These are phyloP conservation scores for Uria lomvia DNA, from an alignment of 2,113 vertebrate species.

Conservation along the genomic window DNA sequence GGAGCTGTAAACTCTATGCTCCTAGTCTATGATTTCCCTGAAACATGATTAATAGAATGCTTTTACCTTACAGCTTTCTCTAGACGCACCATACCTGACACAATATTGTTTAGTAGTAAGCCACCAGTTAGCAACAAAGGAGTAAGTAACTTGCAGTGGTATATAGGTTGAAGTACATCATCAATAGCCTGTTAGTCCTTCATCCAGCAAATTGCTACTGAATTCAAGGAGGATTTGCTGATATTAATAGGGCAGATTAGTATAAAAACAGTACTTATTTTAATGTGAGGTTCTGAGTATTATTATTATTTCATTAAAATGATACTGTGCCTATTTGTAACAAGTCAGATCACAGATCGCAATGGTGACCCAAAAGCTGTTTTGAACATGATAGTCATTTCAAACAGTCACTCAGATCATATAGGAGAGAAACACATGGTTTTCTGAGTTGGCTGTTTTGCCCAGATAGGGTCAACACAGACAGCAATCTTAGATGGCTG, in stretches of 20 bases:
- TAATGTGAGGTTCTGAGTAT: neutral
- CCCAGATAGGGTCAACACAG: neutral
- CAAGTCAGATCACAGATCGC: neutral
- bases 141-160: neutral
- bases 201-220: neutral
- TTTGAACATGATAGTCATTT: neutral
- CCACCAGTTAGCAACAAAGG: neutral
- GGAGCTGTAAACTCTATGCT: neutral
- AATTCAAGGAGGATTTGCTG: neutral
- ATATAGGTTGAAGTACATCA: neutral
- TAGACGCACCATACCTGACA: neutral
- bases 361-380: neutral
- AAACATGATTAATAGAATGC: neutral
- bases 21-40: neutral
- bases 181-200: neutral
- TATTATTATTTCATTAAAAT: neutral
- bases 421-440: neutral
- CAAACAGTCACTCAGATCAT: neutral
- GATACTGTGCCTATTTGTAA: neutral
- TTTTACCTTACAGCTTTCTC: neutral
- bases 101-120: neutral
- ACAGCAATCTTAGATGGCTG: neutral
- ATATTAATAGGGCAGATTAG: neutral
- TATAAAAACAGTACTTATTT: neutral
- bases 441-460: neutral